A percentile compares a stretch with the other conserved stretches of the same genome.
These are phyloP conservation scores for Thryonomys swinderianus DNA, from an alignment of 2,113 vertebrate species.

Conservation along the genomic window DNA sequence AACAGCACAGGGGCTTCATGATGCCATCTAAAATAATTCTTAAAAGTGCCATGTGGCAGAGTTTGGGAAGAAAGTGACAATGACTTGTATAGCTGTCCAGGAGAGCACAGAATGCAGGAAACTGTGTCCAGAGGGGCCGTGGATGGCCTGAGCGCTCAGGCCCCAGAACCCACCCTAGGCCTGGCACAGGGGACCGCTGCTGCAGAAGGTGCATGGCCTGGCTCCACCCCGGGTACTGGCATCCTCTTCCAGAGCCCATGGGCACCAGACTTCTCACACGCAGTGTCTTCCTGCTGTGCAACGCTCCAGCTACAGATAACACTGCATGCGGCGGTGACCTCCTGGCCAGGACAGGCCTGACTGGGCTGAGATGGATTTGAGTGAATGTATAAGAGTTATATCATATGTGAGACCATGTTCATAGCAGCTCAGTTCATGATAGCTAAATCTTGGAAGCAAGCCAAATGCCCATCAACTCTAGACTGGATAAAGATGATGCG, in stretches of 20 bases:
- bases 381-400: no score
- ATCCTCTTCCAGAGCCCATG: background rate
- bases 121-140: background rate
- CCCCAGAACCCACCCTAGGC: background rate
- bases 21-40: constrained; percentile 41
- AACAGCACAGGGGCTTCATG: background rate
- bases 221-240: background rate
- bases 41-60: constrained; percentile 3
- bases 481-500: no score
- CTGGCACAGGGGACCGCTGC: background rate
- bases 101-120: constrained; percentile 5
- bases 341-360: no score
- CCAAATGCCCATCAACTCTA: no score
- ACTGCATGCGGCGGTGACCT: no score
- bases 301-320: no score
- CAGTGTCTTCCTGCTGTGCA: no score
- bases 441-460: no score
- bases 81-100: constrained; percentile 49
- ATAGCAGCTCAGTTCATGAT: no score
- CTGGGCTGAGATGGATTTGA: no score
- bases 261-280: background rate
- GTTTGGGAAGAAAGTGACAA: constrained; percentile 65
- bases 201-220: background rate
- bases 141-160: fast-evolving
- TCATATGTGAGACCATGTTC: no score